Percentiles rank a stretch among this genome's conserved stretches.
These are phyloP conservation scores for Drosophila mulleri DNA, from an alignment of 2,888 invertebrate species.

Conservation along the genomic window DNA sequence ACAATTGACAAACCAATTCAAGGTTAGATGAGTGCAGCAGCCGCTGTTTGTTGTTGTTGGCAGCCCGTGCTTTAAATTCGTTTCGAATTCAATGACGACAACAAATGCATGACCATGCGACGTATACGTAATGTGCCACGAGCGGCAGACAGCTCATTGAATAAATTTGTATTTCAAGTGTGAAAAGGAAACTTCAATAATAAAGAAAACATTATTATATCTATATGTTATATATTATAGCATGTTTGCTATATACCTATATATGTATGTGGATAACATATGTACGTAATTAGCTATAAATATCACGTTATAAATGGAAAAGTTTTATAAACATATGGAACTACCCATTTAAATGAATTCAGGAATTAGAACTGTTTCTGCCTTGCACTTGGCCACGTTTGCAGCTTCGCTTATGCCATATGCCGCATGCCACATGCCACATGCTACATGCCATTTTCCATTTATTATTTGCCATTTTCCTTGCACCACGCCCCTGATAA, in stretches of 20 bases:
- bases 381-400: conserved; percentile 53
- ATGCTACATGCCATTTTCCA: conserved; percentile 8
- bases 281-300: too few species aligned
- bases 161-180: neutral
- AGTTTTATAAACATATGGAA: neutral
- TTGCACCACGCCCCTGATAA: conserved; percentile 11
- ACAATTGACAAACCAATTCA: conserved; percentile 41
- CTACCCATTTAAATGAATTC: neutral
- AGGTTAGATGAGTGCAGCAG: conserved; percentile 59
- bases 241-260: too few species aligned
- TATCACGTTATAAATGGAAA: neutral
- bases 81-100: conserved; percentile 45
- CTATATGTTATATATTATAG: neutral
- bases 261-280: too few species aligned
- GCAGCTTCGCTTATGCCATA: conserved; percentile 13
- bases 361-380: conserved; percentile 30
- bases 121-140: conserved; percentile 56
- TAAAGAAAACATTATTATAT: neutral
- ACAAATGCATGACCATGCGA: conserved; percentile 31
- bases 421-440: conserved; percentile 20
- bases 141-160: conserved; percentile 19
- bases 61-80: conserved; percentile 30
- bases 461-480: conserved; percentile 9
- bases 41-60: conserved; percentile 18
- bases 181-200: conserved; percentile 1